Conservation (phyloP, 1,140 invertebrate genomes). For the Lepidurus packardi region DNA sequence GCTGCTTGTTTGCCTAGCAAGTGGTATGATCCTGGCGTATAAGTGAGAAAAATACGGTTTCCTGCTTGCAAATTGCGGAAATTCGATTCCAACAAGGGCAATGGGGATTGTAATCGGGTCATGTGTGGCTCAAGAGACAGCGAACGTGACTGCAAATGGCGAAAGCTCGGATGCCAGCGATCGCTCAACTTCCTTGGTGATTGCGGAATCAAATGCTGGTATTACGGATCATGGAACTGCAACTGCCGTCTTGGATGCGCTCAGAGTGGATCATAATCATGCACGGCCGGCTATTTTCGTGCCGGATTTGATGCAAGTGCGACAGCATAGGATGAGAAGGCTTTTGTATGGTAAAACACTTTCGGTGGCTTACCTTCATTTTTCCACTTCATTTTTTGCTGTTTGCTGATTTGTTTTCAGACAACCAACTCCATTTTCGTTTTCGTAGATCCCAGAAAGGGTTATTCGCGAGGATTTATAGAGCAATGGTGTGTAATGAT, state of each 20-base stretch:
- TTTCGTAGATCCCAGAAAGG: no score
- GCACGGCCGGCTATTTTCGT: constrained; percentile 24
- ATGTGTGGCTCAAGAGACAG: constrained; percentile 51
- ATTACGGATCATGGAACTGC: constrained; percentile 5
- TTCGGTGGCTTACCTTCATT: not conserved
- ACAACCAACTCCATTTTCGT: no score
- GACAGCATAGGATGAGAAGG: constrained; percentile 29
- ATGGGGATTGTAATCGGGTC: constrained; percentile 71
- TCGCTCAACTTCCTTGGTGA: not conserved
- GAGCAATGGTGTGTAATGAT: not conserved
- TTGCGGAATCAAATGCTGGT: constrained; percentile 27
- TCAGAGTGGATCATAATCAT: not conserved
- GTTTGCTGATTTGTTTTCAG: no score
- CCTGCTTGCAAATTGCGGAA: not conserved
- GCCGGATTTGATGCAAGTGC: constrained; percentile 24
- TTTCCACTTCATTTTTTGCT: no score
- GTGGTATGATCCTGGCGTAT: not conserved
- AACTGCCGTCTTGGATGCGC: not conserved
- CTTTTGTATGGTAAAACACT: constrained; percentile 30
- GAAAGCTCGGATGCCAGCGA: constrained; percentile 26
- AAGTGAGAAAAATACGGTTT: not conserved
- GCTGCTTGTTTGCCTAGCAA: no score
- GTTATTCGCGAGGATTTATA: not conserved
- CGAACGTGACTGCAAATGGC: constrained; percentile 32
- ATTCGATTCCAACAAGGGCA: not conserved